Evolutionary conservation across 1,140 invertebrate genomes (phyloP).

Genomic region (Atta colombica): DNA sequence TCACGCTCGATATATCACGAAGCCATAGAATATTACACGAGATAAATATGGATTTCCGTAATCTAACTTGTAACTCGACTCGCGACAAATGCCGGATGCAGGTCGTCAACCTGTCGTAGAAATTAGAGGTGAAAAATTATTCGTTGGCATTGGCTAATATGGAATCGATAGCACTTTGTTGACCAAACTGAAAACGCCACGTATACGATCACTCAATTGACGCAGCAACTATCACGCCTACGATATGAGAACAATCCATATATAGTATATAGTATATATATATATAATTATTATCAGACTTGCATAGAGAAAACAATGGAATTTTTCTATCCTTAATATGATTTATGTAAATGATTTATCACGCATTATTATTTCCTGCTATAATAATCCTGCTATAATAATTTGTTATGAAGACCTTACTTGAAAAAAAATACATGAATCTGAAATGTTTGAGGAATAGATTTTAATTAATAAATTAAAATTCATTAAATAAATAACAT

Average conservation of each 20-base stretch:
- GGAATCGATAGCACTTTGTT: conserved; percentile 37
- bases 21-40: not conserved
- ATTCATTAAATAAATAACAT: not conserved
- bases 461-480: not conserved
- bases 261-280: not conserved
- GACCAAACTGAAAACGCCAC: conserved; percentile 36
- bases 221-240: conserved; percentile 34
- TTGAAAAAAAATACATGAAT: not conserved
- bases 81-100: conserved; percentile 15
- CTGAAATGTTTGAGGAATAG: not conserved
- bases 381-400: not conserved
- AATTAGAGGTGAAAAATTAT: conserved; percentile 53
- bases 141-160: conserved; percentile 34
- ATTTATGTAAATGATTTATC: not conserved
- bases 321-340: conserved; percentile 12
- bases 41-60: not conserved
- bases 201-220: conserved; percentile 5
- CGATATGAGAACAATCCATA: conserved; percentile 15
- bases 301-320: not conserved
- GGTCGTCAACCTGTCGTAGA: conserved; percentile 22
- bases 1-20: not conserved
- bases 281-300: conserved; percentile 23
- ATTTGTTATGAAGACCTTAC: too few species aligned
- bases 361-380: not conserved
- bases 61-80: conserved; percentile 11